Conservation (phyloP, 2,113 vertebrate genomes). For the Todiramphus chloris region DNA sequence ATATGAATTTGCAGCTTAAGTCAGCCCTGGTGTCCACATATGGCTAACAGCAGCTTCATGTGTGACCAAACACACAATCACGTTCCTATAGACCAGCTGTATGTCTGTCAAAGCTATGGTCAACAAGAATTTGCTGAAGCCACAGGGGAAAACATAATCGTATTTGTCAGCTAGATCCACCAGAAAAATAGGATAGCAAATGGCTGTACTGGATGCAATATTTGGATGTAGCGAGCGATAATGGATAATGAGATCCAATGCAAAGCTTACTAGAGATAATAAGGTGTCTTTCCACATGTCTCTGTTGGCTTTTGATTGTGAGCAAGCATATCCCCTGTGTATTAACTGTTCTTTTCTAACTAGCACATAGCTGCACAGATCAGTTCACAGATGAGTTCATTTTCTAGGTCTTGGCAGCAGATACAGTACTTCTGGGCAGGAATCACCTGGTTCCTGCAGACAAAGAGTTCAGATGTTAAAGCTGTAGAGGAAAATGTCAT, state of each 20-base stretch:
- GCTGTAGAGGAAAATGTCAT: neutral
- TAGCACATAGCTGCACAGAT: neutral
- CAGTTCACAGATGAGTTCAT: neutral
- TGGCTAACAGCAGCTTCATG: neutral
- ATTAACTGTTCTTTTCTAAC: neutral
- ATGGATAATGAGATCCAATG: neutral
- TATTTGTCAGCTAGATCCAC: neutral
- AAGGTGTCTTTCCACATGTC: neutral
- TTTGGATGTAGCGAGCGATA: neutral
- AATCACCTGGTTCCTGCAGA: slow-evolving; percentile 24
- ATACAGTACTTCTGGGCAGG: neutral
- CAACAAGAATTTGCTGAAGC: neutral
- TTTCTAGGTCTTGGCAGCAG: neutral
- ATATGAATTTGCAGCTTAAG: neutral
- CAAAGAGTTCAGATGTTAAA: slow-evolving; percentile 40
- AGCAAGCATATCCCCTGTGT: neutral
- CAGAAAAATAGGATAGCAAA: neutral
- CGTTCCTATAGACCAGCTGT: neutral
- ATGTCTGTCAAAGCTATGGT: neutral
- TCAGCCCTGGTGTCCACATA: neutral
- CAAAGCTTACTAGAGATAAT: neutral
- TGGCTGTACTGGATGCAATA: neutral
- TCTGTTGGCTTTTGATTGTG: neutral
- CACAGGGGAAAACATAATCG: neutral
- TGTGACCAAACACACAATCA: neutral